phyloP scores from a whole-genome alignment of 2,113 vertebrate genomes.

The Hypomesus transpacificus region DNA sequence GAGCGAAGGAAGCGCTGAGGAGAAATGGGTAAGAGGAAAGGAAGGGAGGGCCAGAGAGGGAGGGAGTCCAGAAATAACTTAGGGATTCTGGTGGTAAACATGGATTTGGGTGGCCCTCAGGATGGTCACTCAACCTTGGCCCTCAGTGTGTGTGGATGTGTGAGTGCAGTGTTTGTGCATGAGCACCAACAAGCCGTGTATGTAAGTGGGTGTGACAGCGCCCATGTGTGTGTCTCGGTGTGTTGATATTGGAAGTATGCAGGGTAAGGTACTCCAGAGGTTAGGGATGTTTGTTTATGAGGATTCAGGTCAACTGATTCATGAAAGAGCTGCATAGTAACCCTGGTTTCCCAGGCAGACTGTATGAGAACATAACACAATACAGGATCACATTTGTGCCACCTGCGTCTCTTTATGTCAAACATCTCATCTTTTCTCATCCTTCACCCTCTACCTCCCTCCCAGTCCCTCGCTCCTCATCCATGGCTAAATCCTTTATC shows the following conservation, averaged over 20 bases:
- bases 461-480: background rate
- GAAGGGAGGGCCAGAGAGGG: slow-evolving; percentile 4
- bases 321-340: background rate
- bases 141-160: background rate
- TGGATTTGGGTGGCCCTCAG: slow-evolving; percentile 2
- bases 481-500: background rate
- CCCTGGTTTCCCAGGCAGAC: background rate
- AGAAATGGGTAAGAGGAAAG: background rate
- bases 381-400: background rate
- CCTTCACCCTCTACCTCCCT: background rate
- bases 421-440: background rate
- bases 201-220: background rate
- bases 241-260: background rate
- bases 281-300: background rate
- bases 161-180: background rate
- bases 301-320: slow-evolving; percentile 9
- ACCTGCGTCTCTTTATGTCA: background rate
- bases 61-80: slow-evolving; percentile 35
- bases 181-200: background rate
- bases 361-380: background rate
- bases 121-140: background rate
- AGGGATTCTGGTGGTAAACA: slow-evolving; percentile 24
- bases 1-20: background rate
- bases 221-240: background rate
- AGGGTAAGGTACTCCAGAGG: slow-evolving; percentile 10